Evolutionary conservation across 1,140 invertebrate genomes (phyloP).

Genomic region (Glomeris maerens): DNA sequence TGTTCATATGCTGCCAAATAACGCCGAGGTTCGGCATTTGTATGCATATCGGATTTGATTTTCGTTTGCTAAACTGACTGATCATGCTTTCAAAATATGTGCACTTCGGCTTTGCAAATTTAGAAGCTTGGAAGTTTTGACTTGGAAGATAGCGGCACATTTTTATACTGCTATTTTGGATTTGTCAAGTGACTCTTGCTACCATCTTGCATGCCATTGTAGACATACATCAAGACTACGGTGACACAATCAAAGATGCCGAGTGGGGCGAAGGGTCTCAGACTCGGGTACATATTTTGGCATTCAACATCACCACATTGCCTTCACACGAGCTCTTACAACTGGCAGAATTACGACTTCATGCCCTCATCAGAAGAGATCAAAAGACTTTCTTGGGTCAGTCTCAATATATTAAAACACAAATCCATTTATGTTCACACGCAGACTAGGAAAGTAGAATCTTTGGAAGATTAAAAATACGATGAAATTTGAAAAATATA

Average conservation of each 20-base stretch:
- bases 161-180: neutral
- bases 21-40: no score
- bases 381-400: constrained; percentile 7
- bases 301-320: constrained; percentile 6
- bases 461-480: no score
- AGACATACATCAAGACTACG: constrained; percentile 2
- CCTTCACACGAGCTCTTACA: constrained; percentile 1
- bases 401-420: neutral
- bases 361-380: constrained; percentile 6
- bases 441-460: neutral
- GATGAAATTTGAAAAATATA: no score
- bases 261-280: neutral
- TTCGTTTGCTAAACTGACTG: no score
- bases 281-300: constrained; percentile 5
- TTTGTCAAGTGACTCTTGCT: neutral
- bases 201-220: neutral
- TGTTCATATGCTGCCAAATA: no score
- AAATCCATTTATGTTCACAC: neutral
- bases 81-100: no score
- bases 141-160: no score
- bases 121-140: no score
- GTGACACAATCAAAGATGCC: neutral
- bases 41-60: no score
- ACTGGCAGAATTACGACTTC: constrained; percentile 1
- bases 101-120: no score